Conservation (phyloP, 2,888 invertebrate species). For the Bruchidius siliquastri region DNA sequence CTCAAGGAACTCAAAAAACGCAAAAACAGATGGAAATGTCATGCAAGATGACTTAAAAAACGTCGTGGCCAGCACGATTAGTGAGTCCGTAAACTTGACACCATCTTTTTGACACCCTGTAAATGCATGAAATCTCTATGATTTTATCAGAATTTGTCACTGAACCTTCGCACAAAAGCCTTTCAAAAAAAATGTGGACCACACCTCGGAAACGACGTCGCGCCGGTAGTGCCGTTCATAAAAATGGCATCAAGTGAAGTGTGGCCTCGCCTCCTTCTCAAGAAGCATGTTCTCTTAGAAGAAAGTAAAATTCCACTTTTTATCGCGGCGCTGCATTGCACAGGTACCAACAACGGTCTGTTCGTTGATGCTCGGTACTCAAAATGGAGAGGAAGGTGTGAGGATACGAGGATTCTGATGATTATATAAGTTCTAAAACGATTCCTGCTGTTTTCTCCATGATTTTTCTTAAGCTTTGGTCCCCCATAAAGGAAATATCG, state of each 20-base stretch:
- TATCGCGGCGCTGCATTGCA: neutral
- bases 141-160: neutral
- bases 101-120: neutral
- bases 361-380: neutral
- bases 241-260: neutral
- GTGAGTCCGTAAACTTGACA: too few relatives aligned
- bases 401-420: neutral
- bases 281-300: neutral
- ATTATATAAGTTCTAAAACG: too few relatives aligned
- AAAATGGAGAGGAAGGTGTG: neutral
- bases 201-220: neutral
- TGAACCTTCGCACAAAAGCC: neutral
- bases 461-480: too few relatives aligned
- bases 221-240: neutral
- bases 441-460: too few relatives aligned
- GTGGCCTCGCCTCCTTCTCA: neutral
- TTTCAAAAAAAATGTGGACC: neutral
- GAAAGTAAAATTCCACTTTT: neutral
- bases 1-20: too few relatives aligned
- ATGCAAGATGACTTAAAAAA: too few relatives aligned
- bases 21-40: too few relatives aligned
- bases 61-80: too few relatives aligned
- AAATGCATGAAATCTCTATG: neutral
- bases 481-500: too few relatives aligned
- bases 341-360: neutral